These are phyloP conservation scores for Harmothoe impar DNA, from an alignment of 2,888 invertebrate genomes.

Conservation along the genomic window DNA sequence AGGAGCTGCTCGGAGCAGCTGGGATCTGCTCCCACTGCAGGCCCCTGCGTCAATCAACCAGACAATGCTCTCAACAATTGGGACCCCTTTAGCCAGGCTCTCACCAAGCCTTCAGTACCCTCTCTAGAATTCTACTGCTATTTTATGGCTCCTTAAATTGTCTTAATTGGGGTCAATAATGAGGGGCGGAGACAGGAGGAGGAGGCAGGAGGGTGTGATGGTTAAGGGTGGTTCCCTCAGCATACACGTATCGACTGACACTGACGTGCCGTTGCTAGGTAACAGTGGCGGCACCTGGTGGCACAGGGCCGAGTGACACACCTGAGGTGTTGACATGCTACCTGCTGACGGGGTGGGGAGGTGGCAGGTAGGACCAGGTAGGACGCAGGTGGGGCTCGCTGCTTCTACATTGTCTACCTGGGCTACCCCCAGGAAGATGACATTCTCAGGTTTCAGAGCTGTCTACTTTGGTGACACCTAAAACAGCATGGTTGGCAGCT, in stretches of 20 bases:
- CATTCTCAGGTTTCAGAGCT: too few species aligned
- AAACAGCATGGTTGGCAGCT: too few species aligned
- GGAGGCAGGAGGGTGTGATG: background rate
- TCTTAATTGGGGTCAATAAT: conserved; percentile 21
- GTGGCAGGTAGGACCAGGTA: too few species aligned
- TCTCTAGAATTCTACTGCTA: background rate
- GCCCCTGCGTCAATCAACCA: too few species aligned
- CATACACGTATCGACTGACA: conserved; percentile 8
- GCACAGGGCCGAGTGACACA: background rate
- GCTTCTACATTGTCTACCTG: background rate
- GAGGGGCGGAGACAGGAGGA: background rate
- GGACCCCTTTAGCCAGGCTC: too few species aligned
- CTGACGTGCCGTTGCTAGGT: conserved; percentile 6
- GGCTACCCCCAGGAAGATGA: too few species aligned
- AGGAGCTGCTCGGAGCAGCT: too few species aligned
- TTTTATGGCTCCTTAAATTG: background rate
- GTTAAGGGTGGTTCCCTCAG: background rate
- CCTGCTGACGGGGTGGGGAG: background rate
- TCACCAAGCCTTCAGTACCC: too few species aligned
- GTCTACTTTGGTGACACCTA: too few species aligned
- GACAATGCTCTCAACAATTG: too few species aligned
- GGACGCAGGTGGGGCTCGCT: background rate
- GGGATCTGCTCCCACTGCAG: too few species aligned
- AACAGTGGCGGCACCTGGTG: background rate
- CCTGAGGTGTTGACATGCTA: conserved; percentile 6